Evolutionary conservation across 2,888 invertebrate species (phyloP).

Genomic region (Alitta virens): DNA sequence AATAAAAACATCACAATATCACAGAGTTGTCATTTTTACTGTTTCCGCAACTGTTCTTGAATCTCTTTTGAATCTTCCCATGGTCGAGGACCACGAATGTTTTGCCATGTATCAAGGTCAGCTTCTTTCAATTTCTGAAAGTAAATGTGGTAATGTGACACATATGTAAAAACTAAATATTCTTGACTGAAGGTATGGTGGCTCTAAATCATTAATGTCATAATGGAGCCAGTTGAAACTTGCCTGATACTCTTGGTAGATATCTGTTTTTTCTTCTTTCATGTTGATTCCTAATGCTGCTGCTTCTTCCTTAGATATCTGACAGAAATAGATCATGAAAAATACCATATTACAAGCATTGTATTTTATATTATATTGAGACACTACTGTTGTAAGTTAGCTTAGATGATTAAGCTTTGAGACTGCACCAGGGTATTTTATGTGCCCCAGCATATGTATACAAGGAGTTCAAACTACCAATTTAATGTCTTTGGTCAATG

Average conservation of each 20-base stretch:
- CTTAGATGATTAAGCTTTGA: too few relatives aligned
- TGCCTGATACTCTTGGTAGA: constrained; percentile 14
- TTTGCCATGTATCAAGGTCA: constrained; percentile 84
- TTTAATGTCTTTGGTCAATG: too few relatives aligned
- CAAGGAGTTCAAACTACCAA: too few relatives aligned
- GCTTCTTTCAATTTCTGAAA: constrained; percentile 33
- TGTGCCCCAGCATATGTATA: too few relatives aligned
- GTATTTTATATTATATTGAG: too few relatives aligned
- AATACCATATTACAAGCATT: too few relatives aligned
- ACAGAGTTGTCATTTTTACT: neutral
- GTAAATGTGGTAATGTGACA: constrained; percentile 6
- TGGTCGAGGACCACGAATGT: constrained; percentile 79
- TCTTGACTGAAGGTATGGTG: neutral
- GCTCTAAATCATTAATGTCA: neutral
- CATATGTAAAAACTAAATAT: neutral
- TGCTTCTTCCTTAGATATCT: constrained; percentile 10
- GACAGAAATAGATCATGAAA: neutral
- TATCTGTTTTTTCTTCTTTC: neutral
- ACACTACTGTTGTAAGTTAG: too few relatives aligned
- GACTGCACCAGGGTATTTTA: too few relatives aligned
- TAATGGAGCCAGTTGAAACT: neutral
- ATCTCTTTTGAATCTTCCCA: constrained; percentile 68
- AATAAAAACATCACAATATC: too few relatives aligned
- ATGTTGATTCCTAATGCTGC: constrained; percentile 2
- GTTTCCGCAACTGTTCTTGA: constrained; percentile 26